Base-by-base conservation (phyloP, 2,888 invertebrate genomes). In the Rhagophthalmus giganteus region DNA sequence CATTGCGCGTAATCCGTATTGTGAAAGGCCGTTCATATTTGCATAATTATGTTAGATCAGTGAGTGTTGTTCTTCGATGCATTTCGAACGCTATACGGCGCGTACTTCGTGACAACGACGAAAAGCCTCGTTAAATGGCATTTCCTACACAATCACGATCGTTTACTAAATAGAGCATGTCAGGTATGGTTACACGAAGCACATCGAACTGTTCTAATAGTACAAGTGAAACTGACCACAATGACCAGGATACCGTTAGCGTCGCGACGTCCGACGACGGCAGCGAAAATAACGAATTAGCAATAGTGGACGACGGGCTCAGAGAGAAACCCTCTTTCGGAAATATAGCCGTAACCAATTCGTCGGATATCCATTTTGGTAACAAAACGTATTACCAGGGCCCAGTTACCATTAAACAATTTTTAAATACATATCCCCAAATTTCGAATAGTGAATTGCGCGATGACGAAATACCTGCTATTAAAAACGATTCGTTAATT, bases 331-430 rank as follows among this genome's bases (percentile, higher is more conserved):
- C 78, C n/a, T 74, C 73, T 40, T 80, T 83, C 58, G 85, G 83
- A 35, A 83, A 80, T 64, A 80, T 88, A 14, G 79, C 81, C 12
- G 81, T 89, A 1, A 79, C 78, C 16, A 82, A 86, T 62, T 87
- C 88, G 0, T 81, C 81, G 14, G 85, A 88, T 68, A 83, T 89
- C 1, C 86, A 87, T 57, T 83, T 90, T 60, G 90, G 89, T 0
- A 86, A 87, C 62, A 87, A 85, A 63, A 86, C 86, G 2, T 84
- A 84, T 64, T 88, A 87, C 65, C 84, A 88, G 66, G 88, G 88
- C 3, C 88, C 88, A 32, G 87, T 89, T 9, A 86, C 84, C 20
- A 88, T 89, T 60, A 87, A 87, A 67, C 87, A 88, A 69, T 79
- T 87, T 57, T 77, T 87, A 44, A 82, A 85, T 55, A 61, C 62